Evolutionary conservation across 1,140 invertebrate species (phyloP).

Genomic region (Caerostris extrusa): DNA sequence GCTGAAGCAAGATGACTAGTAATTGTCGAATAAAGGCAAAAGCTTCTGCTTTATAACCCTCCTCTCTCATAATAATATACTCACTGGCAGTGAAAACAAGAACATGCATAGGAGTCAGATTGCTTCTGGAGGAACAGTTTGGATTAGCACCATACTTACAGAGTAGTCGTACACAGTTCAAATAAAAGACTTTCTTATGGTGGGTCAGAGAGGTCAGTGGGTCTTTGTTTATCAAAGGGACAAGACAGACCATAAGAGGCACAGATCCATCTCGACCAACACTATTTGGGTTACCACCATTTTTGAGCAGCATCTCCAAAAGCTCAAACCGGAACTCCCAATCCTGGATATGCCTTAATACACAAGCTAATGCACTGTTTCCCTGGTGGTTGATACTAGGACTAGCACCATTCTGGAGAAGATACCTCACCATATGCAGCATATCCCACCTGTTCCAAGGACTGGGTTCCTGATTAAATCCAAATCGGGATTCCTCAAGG

Average conservation of each 20-base stretch:
- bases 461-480: conserved; percentile 83
- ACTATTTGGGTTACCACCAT: conserved; percentile 87
- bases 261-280: conserved; percentile 88
- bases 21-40: conserved; percentile 84
- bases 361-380: conserved; percentile 88
- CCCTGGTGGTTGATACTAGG: conserved; percentile 87
- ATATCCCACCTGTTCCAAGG: conserved; percentile 89
- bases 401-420: conserved; percentile 85
- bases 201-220: conserved; percentile 88
- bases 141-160: conserved; percentile 88
- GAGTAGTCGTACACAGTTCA: conserved; percentile 88
- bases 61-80: conserved; percentile 86
- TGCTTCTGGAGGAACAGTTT: conserved; percentile 87
- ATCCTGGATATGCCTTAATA: conserved; percentile 88
- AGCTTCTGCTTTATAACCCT: conserved; percentile 84
- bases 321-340: conserved; percentile 89
- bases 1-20: conserved; percentile 86
- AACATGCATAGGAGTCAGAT: conserved; percentile 88
- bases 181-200: conserved; percentile 88
- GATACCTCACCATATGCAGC: conserved; percentile 85
- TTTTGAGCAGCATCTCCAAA: conserved; percentile 87
- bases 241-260: conserved; percentile 88
- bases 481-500: conserved; percentile 86
- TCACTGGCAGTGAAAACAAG: conserved; percentile 88
- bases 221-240: conserved; percentile 89